Conservation (phyloP, 1,140 invertebrate species). For the Aricia agestis region DNA sequence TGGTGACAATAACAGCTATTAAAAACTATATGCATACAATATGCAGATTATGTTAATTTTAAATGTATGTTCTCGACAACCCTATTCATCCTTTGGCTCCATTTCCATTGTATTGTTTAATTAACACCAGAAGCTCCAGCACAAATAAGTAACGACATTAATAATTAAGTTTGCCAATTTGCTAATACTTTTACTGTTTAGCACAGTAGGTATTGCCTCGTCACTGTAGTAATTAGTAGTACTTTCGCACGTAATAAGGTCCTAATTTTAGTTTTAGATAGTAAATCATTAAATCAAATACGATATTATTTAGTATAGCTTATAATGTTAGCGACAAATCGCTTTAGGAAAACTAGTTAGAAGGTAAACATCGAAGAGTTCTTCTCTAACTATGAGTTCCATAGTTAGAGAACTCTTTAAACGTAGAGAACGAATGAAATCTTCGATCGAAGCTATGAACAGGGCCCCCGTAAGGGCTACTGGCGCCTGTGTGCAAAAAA, state of each 20-base stretch:
- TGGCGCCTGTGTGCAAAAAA: too few species aligned
- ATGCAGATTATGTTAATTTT: not conserved
- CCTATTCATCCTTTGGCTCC: not conserved
- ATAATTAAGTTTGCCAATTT: not conserved
- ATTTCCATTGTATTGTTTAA: not conserved
- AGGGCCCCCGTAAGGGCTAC: too few species aligned
- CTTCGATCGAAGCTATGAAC: too few species aligned
- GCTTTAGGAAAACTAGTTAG: too few species aligned
- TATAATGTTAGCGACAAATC: too few species aligned
- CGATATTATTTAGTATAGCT: too few species aligned
- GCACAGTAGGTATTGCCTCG: not conserved
- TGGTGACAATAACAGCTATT: not conserved
- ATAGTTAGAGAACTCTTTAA: too few species aligned
- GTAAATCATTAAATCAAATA: too few species aligned
- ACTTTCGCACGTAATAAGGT: not conserved
- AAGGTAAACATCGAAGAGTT: too few species aligned
- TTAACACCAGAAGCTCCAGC: not conserved
- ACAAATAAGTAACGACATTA: not conserved
- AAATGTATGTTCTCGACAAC: not conserved
- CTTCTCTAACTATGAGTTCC: too few species aligned
- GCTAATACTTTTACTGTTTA: not conserved
- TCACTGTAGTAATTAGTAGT: not conserved
- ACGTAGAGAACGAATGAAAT: too few species aligned
- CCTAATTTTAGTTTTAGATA: too few species aligned
- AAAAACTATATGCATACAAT: not conserved